phyloP scores from a whole-genome alignment of 2,888 invertebrate genomes.

The Phlogophora meticulosa region DNA sequence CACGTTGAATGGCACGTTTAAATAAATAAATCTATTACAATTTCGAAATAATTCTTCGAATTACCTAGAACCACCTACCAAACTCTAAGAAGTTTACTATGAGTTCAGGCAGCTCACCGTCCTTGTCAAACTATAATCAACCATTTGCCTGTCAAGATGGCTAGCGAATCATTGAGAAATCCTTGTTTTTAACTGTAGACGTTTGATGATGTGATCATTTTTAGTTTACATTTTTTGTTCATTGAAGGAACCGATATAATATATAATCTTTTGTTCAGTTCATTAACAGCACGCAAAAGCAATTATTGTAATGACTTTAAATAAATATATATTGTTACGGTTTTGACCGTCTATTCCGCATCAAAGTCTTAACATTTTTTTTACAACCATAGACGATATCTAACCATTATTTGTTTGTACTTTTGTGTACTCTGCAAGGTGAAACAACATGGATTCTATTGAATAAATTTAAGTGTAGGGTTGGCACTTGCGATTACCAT shows the following conservation, averaged over 20 bases:
- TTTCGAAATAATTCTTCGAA: too few species aligned
- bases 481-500: slow-evolving; percentile 7
- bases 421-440: slow-evolving; percentile 54
- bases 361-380: slow-evolving; percentile 50
- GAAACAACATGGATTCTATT: slow-evolving; percentile 47
- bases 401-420: slow-evolving; percentile 37
- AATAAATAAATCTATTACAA: too few species aligned
- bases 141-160: not conserved
- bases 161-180: not conserved
- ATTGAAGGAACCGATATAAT: not conserved
- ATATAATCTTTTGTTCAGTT: not conserved
- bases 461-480: slow-evolving; percentile 44
- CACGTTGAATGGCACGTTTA: too few species aligned
- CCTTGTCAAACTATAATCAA: not conserved
- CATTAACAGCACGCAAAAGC: slow-evolving; percentile 39
- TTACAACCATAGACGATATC: slow-evolving; percentile 35
- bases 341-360: slow-evolving; percentile 50
- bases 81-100: too few species aligned
- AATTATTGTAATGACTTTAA: slow-evolving; percentile 29
- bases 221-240: slow-evolving; percentile 13
- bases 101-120: not conserved
- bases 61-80: too few species aligned
- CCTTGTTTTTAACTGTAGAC: not conserved
- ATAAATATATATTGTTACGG: slow-evolving; percentile 37
- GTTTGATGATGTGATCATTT: slow-evolving; percentile 11